Conservation (phyloP, 2,113 vertebrate genomes). For the Phrynosoma platyrhinos region DNA sequence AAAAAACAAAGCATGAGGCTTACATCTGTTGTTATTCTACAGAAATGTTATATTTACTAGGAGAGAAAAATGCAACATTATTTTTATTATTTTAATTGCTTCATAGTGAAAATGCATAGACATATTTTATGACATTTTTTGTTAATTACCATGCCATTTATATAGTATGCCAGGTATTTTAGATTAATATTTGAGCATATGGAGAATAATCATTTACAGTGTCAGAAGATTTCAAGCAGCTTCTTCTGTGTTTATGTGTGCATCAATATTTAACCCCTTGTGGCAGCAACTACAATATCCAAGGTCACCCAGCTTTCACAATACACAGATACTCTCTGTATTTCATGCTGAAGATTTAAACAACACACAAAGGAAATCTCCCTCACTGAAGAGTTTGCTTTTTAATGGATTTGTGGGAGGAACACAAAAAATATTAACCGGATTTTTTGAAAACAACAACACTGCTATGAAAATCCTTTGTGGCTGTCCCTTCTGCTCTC, state of each 20-base stretch:
- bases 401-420: not conserved
- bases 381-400: not conserved
- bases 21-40: not conserved
- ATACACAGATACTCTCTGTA: conserved; percentile 5
- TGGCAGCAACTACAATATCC: conserved; percentile 10
- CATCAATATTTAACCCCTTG: conserved; percentile 51
- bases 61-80: conserved; percentile 9
- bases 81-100: conserved; percentile 44
- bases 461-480: not conserved
- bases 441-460: not conserved
- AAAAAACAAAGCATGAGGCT: not conserved
- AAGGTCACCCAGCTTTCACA: not conserved
- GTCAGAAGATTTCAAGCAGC: conserved; percentile 52
- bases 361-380: not conserved
- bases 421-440: not conserved
- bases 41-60: not conserved
- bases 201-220: conserved; percentile 63
- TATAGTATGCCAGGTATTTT: conserved; percentile 44
- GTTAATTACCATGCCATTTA: not conserved
- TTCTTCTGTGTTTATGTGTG: not conserved
- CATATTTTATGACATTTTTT: conserved; percentile 48
- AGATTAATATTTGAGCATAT: conserved; percentile 66
- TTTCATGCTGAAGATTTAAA: not conserved
- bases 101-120: conserved; percentile 28
- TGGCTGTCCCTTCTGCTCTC: not conserved